These are phyloP conservation scores for Hippocampus abdominalis DNA, from an alignment of 2,113 vertebrate genomes.

Conservation along the genomic window DNA sequence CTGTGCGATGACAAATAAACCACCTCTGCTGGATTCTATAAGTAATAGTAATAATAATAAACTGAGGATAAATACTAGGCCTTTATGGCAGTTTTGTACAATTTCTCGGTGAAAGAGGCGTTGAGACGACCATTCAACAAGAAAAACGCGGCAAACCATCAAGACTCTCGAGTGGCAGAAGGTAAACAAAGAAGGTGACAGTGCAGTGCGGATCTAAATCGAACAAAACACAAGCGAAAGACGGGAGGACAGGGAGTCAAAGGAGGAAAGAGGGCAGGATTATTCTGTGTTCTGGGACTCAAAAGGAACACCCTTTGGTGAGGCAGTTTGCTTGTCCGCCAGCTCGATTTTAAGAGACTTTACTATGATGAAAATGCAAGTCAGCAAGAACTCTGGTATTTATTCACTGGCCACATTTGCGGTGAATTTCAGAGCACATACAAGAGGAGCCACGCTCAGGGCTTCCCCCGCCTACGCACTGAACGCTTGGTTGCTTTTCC, in stretches of 20 bases:
- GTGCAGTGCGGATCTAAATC: not conserved
- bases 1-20: not conserved
- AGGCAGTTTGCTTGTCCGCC: not conserved
- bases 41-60: not conserved
- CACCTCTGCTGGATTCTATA: not conserved
- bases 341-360: not conserved
- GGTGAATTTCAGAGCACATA: conserved; percentile 35
- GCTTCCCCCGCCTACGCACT: conserved; percentile 59
- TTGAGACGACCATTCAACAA: not conserved
- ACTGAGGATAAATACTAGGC: not conserved
- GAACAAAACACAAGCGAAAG: not conserved
- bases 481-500: conserved; percentile 45
- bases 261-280: not conserved
- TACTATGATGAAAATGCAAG: conserved; percentile 2
- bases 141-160: not conserved
- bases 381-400: conserved; percentile 6
- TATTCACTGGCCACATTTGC: conserved; percentile 22
- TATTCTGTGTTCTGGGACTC: not conserved
- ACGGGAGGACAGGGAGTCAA: not conserved
- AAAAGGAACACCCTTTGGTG: not conserved
- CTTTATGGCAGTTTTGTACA: not conserved
- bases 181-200: not conserved
- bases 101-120: not conserved
- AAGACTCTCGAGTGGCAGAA: not conserved
- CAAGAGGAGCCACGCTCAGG: conserved; percentile 25